Percentiles rank a stretch among this genome's conserved stretches.
Evolutionary conservation across 2,888 invertebrate species (phyloP).

Genomic region (Ophion ellenae): DNA sequence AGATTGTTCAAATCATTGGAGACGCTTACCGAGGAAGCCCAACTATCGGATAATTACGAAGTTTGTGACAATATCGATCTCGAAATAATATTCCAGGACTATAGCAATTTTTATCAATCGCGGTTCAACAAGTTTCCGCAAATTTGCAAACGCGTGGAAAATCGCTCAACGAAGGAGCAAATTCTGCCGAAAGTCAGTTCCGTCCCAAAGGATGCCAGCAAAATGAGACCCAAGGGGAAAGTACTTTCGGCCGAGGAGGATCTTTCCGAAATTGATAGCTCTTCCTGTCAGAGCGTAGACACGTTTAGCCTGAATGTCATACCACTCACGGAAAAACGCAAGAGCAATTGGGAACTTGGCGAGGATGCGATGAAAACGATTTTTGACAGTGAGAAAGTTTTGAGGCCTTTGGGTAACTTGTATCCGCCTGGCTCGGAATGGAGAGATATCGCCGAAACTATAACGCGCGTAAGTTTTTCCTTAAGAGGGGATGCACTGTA

Average conservation of each 20-base stretch:
- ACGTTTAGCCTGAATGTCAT: slow-evolving; percentile 74
- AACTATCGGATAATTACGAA: slow-evolving; percentile 88
- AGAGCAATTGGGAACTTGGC: slow-evolving; percentile 41
- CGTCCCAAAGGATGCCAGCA: slow-evolving; percentile 19
- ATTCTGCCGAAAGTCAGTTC: slow-evolving; percentile 13
- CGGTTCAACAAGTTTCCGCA: slow-evolving; percentile 95
- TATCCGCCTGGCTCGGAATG: slow-evolving; percentile 85
- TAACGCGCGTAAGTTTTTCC: slow-evolving; percentile 85
- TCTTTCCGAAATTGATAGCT: slow-evolving; percentile 3
- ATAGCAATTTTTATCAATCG: slow-evolving; percentile 92
- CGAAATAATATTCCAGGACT: slow-evolving; percentile 94
- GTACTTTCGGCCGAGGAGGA: background rate
- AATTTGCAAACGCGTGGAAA: slow-evolving; percentile 87
- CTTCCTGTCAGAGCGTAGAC: slow-evolving; percentile 34
- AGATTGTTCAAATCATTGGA: slow-evolving; percentile 86
- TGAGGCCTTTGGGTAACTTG: slow-evolving; percentile 78
- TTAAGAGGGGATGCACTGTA: background rate
- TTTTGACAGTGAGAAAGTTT: slow-evolving; percentile 71
- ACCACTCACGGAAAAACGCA: slow-evolving; percentile 70
- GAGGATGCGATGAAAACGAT: slow-evolving; percentile 46
- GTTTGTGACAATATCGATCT: slow-evolving; percentile 97
- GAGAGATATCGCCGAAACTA: slow-evolving; percentile 87
- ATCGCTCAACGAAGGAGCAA: slow-evolving; percentile 49
- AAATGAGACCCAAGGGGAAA: slow-evolving; percentile 26
- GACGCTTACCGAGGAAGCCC: slow-evolving; percentile 89